Percentiles rank a stretch among this genome's conserved stretches.
phyloP scores from a whole-genome alignment of 1,140 invertebrate species.

The Drosophila tristis region DNA sequence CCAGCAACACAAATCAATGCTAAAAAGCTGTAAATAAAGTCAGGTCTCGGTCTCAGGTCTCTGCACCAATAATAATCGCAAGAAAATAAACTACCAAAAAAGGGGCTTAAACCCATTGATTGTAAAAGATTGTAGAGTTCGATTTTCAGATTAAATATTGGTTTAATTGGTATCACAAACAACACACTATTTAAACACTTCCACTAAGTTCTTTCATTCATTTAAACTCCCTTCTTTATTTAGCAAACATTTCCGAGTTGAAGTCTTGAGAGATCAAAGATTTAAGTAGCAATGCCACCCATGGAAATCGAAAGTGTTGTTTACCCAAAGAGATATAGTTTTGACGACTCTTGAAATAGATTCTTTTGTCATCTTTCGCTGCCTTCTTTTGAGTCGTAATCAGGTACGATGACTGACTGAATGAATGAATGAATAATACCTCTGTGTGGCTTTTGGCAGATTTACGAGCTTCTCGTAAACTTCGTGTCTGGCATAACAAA shows the following conservation, averaged over 20 bases:
- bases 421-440: no score
- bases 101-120: neutral
- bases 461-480: slow-evolving; percentile 22
- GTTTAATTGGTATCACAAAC: neutral
- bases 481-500: no score
- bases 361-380: slow-evolving; percentile 34
- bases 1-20: slow-evolving; percentile 55
- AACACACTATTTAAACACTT: neutral
- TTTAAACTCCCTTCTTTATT: no score
- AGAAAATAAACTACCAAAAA: slow-evolving; percentile 2
- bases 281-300: neutral
- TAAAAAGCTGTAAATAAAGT: slow-evolving; percentile 57
- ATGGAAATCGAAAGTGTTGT: slow-evolving; percentile 52
- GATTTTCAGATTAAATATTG: neutral
- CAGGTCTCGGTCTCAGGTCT: neutral
- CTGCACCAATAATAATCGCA: neutral
- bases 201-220: neutral
- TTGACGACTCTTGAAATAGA: slow-evolving; percentile 4
- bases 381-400: slow-evolving; percentile 1
- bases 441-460: slow-evolving; percentile 3
- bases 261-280: neutral
- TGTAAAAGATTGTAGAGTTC: neutral
- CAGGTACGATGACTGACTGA: neutral
- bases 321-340: neutral
- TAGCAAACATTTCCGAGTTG: no score